Evolutionary conservation across 2,113 vertebrate genomes (phyloP).

Genomic region (Clarias batrachus): DNA sequence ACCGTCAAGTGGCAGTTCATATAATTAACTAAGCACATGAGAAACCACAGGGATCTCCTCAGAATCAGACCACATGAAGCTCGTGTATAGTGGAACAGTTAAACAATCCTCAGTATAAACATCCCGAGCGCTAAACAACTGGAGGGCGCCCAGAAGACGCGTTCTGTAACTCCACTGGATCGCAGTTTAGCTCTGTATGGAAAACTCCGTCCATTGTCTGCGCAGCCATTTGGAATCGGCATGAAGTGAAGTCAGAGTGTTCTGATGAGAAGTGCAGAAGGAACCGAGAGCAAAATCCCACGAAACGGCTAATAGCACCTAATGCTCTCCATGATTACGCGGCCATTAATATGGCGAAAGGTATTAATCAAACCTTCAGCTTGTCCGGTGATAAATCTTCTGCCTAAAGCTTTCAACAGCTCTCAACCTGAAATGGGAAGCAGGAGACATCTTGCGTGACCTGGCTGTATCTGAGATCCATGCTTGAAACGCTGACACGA

Average conservation of each 20-base stretch:
- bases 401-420: not conserved
- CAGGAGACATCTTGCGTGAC: constrained; percentile 15
- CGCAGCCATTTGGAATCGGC: not conserved
- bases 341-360: not conserved
- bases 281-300: not conserved
- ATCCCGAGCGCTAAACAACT: not conserved
- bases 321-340: constrained; percentile 26
- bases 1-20: constrained; percentile 11
- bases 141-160: not conserved
- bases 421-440: constrained; percentile 5
- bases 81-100: not conserved
- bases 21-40: constrained; percentile 21
- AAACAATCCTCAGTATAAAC: not conserved
- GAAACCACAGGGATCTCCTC: not conserved
- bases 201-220: constrained; percentile 6
- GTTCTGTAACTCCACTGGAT: not conserved
- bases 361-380: constrained; percentile 19
- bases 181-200: not conserved
- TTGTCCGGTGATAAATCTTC: constrained; percentile 20
- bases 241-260: not conserved
- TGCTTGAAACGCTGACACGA: not conserved
- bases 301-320: constrained; percentile 14
- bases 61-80: constrained; percentile 5
- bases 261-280: constrained; percentile 6
- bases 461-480: constrained; percentile 1